Evolutionary conservation across 2,888 invertebrate species (phyloP), one percentile per base, ranked within the genome.

Genomic region (Aphodius granarius): DNA sequence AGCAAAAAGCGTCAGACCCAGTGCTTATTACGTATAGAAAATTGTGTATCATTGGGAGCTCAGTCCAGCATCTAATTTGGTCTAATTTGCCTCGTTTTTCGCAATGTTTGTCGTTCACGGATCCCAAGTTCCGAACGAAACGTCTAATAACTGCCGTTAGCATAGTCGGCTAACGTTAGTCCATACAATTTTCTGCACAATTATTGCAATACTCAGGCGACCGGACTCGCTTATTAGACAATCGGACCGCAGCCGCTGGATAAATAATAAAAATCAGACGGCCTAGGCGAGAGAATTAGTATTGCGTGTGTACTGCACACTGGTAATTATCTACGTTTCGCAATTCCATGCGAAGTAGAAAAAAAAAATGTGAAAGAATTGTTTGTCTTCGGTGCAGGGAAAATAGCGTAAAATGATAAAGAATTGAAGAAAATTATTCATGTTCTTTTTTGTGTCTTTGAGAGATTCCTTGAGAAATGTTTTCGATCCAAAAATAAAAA

Each of bases 241-340:
- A 81, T 79, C 79, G 43, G 43, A 43, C 43, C 43, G 43, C 43
- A 9, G 43, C 43, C 81, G 43, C 43, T 80, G 80, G 80, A 81
- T 81, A 81, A 81, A 81, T 81, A 81, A 76, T 75, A 78, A 74
- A 81, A 80, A 81, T 78, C 76, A 3, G 43, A 6, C 43, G 43
- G 43, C 43, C 43, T 43, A 43, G 43, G 43, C 79, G 78, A 80
- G 80, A 79, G 80, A 81, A 80, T 79, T 78, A 80, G 78, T 80
- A 80, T 81, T 82, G 83, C 82, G 82, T 82, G 83, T 79, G 78
- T 77, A 63, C 65, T 72, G 72, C 43, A 13, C 43, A 43, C 64
- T 70, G 70, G 79, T 81, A 81, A 81, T 81, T 81, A 80, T 74
- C 76, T 76, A 78, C 74, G 79, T 81, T 80, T 81, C 79, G 77